phyloP scores from a whole-genome alignment of 23 tunicate species.

The Corella eumyota region DNA sequence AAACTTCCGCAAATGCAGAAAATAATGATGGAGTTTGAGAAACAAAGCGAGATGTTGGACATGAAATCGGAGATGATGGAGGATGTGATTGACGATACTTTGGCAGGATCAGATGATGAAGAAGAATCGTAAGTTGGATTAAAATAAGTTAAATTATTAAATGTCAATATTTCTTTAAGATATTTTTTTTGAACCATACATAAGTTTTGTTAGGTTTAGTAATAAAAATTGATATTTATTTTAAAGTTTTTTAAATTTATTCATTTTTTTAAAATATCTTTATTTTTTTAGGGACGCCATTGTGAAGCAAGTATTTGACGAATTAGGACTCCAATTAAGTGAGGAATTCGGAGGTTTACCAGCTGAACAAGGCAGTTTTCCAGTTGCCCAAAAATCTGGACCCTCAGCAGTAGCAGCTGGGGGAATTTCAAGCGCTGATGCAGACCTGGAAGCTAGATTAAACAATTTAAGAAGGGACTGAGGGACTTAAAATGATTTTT shows the following conservation, averaged over 20 bases:
- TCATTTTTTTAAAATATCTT: background rate
- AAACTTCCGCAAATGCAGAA: conserved; percentile 98
- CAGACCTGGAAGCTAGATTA: conserved; percentile 94
- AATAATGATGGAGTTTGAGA: conserved; percentile 96
- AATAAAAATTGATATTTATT: too few relatives aligned
- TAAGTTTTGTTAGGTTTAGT: too few relatives aligned
- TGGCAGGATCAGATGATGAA: conserved; percentile 98
- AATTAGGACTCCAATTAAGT: conserved; percentile 75
- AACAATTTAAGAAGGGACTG: conserved; percentile 88
- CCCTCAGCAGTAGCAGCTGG: conserved; percentile 48
- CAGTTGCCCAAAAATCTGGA: conserved; percentile 34
- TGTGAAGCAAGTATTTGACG: conserved; percentile 86
- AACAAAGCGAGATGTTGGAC: conserved; percentile 88
- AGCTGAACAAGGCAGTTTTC: conserved; percentile 32
- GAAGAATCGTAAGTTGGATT: conserved; percentile 66
- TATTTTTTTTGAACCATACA: too few relatives aligned
- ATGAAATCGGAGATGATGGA: conserved; percentile 99
- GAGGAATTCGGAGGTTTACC: conserved; percentile 82
- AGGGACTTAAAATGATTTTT: too few relatives aligned
- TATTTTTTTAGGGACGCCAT: conserved; percentile 61
- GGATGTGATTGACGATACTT: conserved; percentile 97
- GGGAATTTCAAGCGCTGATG: conserved; percentile 82
- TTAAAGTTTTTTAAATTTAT: too few relatives aligned
- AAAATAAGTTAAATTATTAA: too few relatives aligned
- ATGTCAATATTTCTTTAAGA: too few relatives aligned